phyloP scores from a whole-genome alignment of 2,797 vertebrate species.

The Aldrovandia affinis region DNA sequence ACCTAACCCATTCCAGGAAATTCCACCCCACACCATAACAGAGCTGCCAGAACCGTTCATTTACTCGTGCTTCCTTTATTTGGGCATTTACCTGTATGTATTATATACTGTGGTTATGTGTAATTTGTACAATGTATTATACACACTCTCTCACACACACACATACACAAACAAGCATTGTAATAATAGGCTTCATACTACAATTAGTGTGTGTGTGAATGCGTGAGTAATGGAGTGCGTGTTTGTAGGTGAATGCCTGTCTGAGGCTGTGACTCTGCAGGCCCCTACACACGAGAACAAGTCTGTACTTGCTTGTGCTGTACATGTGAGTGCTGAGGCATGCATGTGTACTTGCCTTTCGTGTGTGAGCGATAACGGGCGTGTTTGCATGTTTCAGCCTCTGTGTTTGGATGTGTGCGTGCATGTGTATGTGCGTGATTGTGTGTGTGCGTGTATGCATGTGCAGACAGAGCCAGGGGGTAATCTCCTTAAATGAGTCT shows the following conservation, averaged over 20 bases:
- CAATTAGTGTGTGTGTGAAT: not conserved
- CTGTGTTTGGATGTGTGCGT: conserved; percentile 41
- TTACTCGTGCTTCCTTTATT: no score
- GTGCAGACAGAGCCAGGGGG: not conserved
- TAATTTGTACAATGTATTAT: not conserved
- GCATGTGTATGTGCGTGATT: conserved; percentile 32
- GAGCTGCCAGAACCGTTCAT: no score
- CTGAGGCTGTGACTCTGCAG: conserved; percentile 27
- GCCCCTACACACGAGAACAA: conserved; percentile 22
- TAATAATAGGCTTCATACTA: not conserved
- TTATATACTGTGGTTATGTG: not conserved
- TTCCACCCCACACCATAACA: no score
- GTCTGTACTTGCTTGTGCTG: conserved; percentile 34
- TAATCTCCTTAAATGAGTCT: not conserved
- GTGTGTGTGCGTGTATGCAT: conserved; percentile 27
- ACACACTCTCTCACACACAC: not conserved
- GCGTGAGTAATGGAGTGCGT: conserved; percentile 11
- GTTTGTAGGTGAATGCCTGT: conserved; percentile 31
- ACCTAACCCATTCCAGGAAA: no score
- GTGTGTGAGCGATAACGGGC: not conserved
- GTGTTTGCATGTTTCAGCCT: not conserved
- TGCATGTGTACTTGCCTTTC: conserved; percentile 23
- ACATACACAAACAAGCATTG: not conserved
- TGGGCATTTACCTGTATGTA: not conserved
- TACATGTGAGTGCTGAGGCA: no score